Evolutionary conservation across 1,140 invertebrate species (phyloP), one percentile per base, ranked within the genome.

Genomic region (Orchesella cincta): DNA sequence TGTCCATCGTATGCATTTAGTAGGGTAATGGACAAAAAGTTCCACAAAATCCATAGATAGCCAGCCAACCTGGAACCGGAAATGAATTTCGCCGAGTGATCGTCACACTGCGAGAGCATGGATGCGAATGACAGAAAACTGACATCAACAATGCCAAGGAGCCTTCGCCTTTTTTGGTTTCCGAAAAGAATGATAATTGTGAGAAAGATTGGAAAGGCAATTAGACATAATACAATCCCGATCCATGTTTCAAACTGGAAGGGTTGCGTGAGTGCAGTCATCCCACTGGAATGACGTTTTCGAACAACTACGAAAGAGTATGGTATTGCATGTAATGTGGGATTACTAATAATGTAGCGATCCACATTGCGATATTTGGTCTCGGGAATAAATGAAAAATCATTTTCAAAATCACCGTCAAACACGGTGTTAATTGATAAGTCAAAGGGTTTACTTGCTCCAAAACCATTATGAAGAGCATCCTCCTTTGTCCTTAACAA

Each of bases 1-100:
- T 67, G 62, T 2, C 62, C 62, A 67, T 67, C 62, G n/a, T 67
- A 67, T 31, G 62, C 62, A 33, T 67, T 67, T 14, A 67, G 31
- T 2, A 67, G 29, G 23, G 23, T 33, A 1, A 67, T 16, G 14
- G 62, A 8, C 2, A 29, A 26, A 29, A 67, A 67, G 62, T 33
- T 31, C 62, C 62, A 67, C 8, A 67, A 8, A 5, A 67, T 33
- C 62, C 62, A 67, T 8, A 67, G 62, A 31, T n/a, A 31, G 62
- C 62, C 62, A 29, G 33, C 31, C 3, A 33, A 14, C n/a, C n/a
- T 67, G 62, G 31, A 67, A 14, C 31, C 14, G 2, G 31, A 5
- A 14, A 67, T 3, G 29, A 33, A 2, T 33, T 29, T 29, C 5
- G 62, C 14, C 1, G 62, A 67, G 26, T 67, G 62, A 23, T 67